Conservation (phyloP, 2,113 vertebrate genomes). For the Oenanthe melanoleuca region DNA sequence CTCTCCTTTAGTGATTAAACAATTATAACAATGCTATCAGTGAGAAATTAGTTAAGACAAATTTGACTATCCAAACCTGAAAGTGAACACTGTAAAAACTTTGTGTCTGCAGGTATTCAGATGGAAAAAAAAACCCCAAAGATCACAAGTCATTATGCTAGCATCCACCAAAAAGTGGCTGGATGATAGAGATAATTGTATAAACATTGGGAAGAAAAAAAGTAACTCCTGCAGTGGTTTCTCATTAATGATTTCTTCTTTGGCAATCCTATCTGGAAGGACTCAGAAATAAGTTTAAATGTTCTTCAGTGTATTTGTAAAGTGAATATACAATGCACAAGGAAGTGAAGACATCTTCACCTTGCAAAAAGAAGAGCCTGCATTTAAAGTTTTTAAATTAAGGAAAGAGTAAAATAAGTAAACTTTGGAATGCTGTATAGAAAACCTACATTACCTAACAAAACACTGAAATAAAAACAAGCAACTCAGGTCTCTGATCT, state of each 20-base stretch:
- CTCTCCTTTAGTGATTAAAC: neutral
- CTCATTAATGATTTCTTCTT: neutral
- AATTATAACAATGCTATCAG: neutral
- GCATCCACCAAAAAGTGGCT: neutral
- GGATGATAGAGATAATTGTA: neutral
- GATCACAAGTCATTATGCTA: neutral
- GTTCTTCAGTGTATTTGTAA: neutral
- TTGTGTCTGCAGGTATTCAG: neutral
- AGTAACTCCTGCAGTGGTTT: neutral
- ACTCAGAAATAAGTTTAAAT: neutral
- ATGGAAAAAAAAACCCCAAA: neutral
- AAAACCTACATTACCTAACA: neutral
- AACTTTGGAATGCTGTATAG: neutral
- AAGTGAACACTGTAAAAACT: neutral
- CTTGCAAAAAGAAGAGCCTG: neutral
- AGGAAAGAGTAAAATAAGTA: neutral
- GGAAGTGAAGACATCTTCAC: neutral
- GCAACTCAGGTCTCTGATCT: neutral
- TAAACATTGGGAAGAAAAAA: neutral
- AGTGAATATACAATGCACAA: neutral
- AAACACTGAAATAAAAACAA: neutral
- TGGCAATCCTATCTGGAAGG: neutral
- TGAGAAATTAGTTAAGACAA: neutral
- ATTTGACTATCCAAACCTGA: neutral
- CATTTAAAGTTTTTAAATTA: neutral